Evolutionary conservation across 2,888 invertebrate genomes (phyloP), one percentile per base, ranked within the genome.

Genomic region (Platycheirus albimanus): DNA sequence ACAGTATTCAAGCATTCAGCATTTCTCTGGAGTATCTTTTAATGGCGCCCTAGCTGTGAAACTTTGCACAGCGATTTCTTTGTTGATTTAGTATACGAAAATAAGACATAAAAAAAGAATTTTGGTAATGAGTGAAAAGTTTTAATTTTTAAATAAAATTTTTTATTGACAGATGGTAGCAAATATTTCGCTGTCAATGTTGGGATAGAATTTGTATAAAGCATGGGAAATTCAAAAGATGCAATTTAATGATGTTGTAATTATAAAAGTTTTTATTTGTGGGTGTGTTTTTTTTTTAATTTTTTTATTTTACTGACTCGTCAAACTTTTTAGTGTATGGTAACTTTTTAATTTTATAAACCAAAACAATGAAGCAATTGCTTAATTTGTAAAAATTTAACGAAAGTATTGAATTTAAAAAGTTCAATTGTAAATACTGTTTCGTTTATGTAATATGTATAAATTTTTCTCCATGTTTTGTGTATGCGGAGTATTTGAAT

Each of bases 11-110:
- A n/a, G n/a, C n/a, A n/a, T 51, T 7, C 24, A 24, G 24, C 5
- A 4, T 43, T 20, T 61, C 45, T 13, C 11, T 1, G 3, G 69
- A 63, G 70, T 13, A 54, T 54, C 28, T 6, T 10, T 3, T 70
- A 45, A 70, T 63, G 63, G 19, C 38, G 51, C 63, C 36, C 3
- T 15, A 20, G 69, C 11, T 20, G 28, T 28, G 30, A 76, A 69
- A 76, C 20, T 69, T 61, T 61, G 5, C 28, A 61, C 24, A 41
- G 8, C 7, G 8, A 58, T 41, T 58, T 58, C 3, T 41, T 24
- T 58, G 5, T 58, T 41, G 19, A 15, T 38, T 58, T 41, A 8
- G 56, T 6, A 15, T 10, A 58, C 20, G 24, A 41, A 24, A 38
- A 41, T 10, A 58, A 58, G 20, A 56, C 38, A 58, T 38, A 38